phyloP scores from a whole-genome alignment of 2,888 invertebrate species.

The Monopis laevigella region DNA sequence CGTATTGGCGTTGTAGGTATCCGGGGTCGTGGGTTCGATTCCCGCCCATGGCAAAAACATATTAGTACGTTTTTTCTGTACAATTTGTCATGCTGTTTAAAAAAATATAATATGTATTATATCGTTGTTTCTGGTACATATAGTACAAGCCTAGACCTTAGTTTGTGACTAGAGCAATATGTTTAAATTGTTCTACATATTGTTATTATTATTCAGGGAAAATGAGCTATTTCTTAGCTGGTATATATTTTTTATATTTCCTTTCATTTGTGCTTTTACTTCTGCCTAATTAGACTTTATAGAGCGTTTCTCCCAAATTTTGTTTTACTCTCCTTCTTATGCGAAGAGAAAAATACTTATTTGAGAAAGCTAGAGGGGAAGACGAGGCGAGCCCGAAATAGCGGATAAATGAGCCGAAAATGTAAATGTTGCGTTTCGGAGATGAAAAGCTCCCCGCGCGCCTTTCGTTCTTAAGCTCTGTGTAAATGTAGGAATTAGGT shows the following conservation, averaged over 20 bases:
- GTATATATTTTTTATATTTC: conserved; percentile 7
- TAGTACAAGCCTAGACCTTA: too few species aligned
- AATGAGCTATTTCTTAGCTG: not conserved
- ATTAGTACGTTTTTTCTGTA: too few species aligned
- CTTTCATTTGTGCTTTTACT: conserved; percentile 48
- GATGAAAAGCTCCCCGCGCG: conserved; percentile 63
- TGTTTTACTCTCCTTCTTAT: conserved; percentile 56
- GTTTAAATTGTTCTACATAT: too few species aligned
- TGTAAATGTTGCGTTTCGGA: conserved; percentile 67
- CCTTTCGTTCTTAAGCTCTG: conserved; percentile 59
- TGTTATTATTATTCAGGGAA: not conserved
- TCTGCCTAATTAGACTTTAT: conserved; percentile 67
- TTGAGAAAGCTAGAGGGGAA: conserved; percentile 33
- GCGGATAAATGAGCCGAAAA: conserved; percentile 69
- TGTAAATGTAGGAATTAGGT: conserved; percentile 66
- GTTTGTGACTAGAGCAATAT: too few species aligned
- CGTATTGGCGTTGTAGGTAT: too few species aligned
- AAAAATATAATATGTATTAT: too few species aligned
- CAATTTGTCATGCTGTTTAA: too few species aligned
- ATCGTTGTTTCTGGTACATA: too few species aligned
- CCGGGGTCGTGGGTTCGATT: too few species aligned
- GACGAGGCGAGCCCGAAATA: conserved; percentile 55
- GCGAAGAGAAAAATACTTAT: conserved; percentile 59
- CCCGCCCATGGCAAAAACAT: too few species aligned
- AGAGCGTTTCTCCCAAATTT: conserved; percentile 66